Percentiles rank a stretch among this genome's conserved stretches.
Conservation (phyloP, 1,140 invertebrate species). For the Polyergus mexicanus region DNA sequence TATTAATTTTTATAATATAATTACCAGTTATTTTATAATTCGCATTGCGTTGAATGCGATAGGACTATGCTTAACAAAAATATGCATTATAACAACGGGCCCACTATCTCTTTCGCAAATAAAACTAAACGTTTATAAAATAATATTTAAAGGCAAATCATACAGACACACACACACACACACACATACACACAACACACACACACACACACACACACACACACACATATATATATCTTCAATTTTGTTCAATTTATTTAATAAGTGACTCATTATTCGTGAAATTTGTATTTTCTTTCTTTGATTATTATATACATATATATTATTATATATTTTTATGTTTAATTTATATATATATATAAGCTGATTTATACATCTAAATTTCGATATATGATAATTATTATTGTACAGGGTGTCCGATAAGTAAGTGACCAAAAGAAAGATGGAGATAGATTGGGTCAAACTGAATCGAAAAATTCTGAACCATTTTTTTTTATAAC, state of each 20-base stretch:
- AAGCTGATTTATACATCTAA: not conserved
- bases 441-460: too few relatives aligned
- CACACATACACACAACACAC: too few relatives aligned
- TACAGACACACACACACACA: not conserved
- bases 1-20: not conserved
- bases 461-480: too few relatives aligned
- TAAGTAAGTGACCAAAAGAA: too few relatives aligned
- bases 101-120: not conserved
- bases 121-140: not conserved
- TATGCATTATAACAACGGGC: not conserved
- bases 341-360: not conserved
- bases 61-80: not conserved
- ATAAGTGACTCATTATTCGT: not conserved
- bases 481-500: too few relatives aligned
- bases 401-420: too few relatives aligned
- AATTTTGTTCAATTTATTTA: not conserved
- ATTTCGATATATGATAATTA: too few relatives aligned
- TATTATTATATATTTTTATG: not conserved
- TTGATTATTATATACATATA: not conserved
- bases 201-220: not conserved
- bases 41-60: not conserved
- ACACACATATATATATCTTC: not conserved
- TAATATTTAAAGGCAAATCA: not conserved
- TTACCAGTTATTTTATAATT: not conserved
- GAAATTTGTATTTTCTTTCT: not conserved